Evolutionary conservation across 2,888 invertebrate species (phyloP).

Genomic region (Leucophora obtusa): DNA sequence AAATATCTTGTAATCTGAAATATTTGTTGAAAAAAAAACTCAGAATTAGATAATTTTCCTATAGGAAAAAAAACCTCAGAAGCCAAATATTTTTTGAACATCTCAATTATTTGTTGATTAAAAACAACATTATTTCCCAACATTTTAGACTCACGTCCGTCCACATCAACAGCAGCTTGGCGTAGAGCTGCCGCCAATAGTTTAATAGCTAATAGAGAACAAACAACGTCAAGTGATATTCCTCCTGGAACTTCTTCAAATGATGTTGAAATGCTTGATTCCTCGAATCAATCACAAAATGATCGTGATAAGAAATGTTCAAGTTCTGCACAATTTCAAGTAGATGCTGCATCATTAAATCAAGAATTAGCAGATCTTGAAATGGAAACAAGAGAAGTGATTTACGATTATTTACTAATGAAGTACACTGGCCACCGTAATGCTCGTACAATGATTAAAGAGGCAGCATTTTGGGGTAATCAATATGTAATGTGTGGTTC

Average conservation of each 20-base stretch:
- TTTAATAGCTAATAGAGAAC: conserved; percentile 58
- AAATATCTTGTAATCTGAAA: too few species aligned
- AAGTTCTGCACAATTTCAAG: conserved; percentile 65
- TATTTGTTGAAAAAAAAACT: too few species aligned
- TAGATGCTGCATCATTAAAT: conserved; percentile 67
- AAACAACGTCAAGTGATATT: conserved; percentile 22
- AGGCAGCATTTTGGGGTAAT: conserved; percentile 91
- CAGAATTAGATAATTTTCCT: neutral
- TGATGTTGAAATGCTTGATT: conserved; percentile 53
- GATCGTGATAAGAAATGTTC: conserved; percentile 44
- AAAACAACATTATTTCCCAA: neutral
- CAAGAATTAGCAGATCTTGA: conserved; percentile 71
- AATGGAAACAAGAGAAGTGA: conserved; percentile 68
- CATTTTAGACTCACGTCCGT: conserved; percentile 58
- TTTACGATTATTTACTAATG: conserved; percentile 81
- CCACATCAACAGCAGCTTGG: conserved; percentile 67
- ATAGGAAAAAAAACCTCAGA: neutral
- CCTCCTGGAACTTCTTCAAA: conserved; percentile 4
- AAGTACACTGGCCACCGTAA: conserved; percentile 89
- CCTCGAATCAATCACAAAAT: conserved; percentile 22
- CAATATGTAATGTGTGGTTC: conserved; percentile 91
- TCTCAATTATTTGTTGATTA: too few species aligned
- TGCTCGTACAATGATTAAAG: conserved; percentile 89
- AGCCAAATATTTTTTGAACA: too few species aligned
- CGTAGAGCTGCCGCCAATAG: conserved; percentile 67